These are phyloP conservation scores for Catagonus wagneri DNA, from an alignment of 2,113 vertebrate species.

Conservation along the genomic window DNA sequence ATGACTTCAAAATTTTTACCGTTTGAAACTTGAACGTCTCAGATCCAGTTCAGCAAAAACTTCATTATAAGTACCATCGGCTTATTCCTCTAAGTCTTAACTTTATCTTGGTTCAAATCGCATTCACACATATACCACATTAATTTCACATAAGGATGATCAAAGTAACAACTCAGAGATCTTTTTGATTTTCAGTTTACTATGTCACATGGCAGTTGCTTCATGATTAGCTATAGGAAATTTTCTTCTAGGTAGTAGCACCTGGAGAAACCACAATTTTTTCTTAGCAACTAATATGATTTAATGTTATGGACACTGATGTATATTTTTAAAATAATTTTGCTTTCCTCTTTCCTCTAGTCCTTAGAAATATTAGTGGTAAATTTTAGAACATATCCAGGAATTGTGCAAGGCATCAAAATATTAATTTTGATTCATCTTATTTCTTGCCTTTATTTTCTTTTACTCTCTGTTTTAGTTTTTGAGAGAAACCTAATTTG, in stretches of 20 bases:
- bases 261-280: neutral
- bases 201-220: neutral
- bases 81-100: neutral
- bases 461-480: neutral
- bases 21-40: neutral
- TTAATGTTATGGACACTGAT: neutral
- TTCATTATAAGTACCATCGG: neutral
- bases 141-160: neutral
- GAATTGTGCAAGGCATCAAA: neutral
- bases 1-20: neutral
- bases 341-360: neutral
- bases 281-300: neutral
- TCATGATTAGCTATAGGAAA: neutral
- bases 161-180: neutral
- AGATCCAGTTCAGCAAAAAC: neutral
- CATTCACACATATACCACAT: neutral
- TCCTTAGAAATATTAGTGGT: neutral
- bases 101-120: neutral
- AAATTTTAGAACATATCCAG: neutral
- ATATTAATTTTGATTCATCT: neutral
- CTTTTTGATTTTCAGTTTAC: neutral
- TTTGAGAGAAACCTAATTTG: neutral
- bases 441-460: neutral
- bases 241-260: neutral
- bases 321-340: neutral